Evolutionary conservation across 1,140 invertebrate genomes (phyloP).

Genomic region (Drosophila equinoxialis): DNA sequence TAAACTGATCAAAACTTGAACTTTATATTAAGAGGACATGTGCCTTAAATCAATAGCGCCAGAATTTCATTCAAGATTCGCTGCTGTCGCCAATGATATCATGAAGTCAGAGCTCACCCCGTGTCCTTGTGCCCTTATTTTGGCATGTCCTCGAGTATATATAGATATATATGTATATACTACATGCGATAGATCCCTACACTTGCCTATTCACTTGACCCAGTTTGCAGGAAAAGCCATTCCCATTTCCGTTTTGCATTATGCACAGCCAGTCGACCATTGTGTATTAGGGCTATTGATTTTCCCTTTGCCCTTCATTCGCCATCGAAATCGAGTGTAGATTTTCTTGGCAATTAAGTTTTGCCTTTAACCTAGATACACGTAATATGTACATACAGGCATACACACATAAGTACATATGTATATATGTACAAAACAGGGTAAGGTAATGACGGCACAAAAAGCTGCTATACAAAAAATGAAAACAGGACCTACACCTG

Average conservation of each 20-base stretch:
- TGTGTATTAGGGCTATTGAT: constrained; percentile 57
- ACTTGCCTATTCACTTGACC: constrained; percentile 58
- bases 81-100: constrained; percentile 35
- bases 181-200: not conserved
- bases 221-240: constrained; percentile 35
- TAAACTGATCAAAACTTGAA: not conserved
- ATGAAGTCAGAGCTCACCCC: not conserved
- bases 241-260: constrained; percentile 18
- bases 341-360: constrained; percentile 60
- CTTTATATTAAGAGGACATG: not conserved
- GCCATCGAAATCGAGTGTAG: constrained; percentile 16
- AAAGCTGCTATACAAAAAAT: constrained; percentile 22
- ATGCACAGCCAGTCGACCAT: not conserved
- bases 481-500: constrained; percentile 44
- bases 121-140: constrained; percentile 5
- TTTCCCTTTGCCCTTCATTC: constrained; percentile 50
- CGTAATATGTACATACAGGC: not conserved
- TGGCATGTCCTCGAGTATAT: constrained; percentile 21
- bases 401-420: too few relatives aligned
- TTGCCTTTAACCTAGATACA: constrained; percentile 61
- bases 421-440: not conserved
- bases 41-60: not conserved
- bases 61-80: not conserved
- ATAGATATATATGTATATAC: not conserved
- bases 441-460: constrained; percentile 13